Conservation (phyloP, 1,140 invertebrate species). For the Atta colombica region DNA sequence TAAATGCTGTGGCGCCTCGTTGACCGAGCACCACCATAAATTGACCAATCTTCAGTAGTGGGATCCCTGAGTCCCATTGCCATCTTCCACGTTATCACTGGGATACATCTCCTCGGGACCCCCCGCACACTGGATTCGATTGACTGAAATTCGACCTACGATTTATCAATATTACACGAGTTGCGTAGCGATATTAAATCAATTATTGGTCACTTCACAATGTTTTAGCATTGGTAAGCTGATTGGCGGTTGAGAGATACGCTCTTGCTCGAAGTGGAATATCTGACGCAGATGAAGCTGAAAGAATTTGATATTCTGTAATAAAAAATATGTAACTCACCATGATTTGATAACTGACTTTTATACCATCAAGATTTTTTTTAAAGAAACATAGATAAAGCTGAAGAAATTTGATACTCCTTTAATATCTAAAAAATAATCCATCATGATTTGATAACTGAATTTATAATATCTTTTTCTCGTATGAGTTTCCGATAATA, state of each 20-base stretch:
- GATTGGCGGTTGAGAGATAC: not conserved
- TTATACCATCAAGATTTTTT: not conserved
- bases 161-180: constrained; percentile 32
- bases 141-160: constrained; percentile 19
- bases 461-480: not conserved
- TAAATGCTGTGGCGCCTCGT: constrained; percentile 85
- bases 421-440: not conserved
- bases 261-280: not conserved
- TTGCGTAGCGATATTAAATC: constrained; percentile 41
- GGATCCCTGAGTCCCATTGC: constrained; percentile 17
- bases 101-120: constrained; percentile 17
- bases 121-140: constrained; percentile 16
- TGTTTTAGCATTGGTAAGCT: not conserved
- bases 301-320: not conserved
- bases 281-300: not conserved
- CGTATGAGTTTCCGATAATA: not conserved
- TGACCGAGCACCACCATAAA: constrained; percentile 83
- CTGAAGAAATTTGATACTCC: not conserved
- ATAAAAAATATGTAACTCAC: not conserved
- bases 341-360: not conserved
- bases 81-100: constrained; percentile 15
- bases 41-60: constrained; percentile 83
- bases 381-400: not conserved
- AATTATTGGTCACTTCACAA: constrained; percentile 17
- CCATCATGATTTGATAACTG: not conserved